A percentile compares a stretch with the other conserved stretches of the same genome.
Conservation (phyloP, 2,888 invertebrate genomes). For the Drosophila limbata region DNA sequence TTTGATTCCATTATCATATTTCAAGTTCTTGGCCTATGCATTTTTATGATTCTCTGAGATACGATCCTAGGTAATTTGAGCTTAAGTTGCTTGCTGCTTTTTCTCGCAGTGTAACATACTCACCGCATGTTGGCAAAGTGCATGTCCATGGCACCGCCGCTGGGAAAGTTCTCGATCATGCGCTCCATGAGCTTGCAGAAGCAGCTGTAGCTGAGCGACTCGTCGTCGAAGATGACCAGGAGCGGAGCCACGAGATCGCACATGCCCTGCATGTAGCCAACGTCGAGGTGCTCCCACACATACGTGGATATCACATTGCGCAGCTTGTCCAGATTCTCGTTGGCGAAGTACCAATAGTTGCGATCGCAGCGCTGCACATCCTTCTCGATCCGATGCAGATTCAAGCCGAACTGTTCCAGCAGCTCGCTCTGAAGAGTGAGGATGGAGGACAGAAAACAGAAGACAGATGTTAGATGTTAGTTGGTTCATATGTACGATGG, state of each 20-base stretch:
- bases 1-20: no score
- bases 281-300: slow-evolving; percentile 97
- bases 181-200: slow-evolving; percentile 96
- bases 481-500: background rate
- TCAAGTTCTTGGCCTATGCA: no score
- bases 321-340: slow-evolving; percentile 95
- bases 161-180: slow-evolving; percentile 96
- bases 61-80: no score
- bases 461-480: background rate
- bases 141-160: slow-evolving; percentile 97
- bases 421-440: slow-evolving; percentile 89
- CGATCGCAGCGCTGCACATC: slow-evolving; percentile 98
- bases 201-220: slow-evolving; percentile 95
- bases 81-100: no score
- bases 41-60: no score
- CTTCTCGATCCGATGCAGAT: slow-evolving; percentile 97
- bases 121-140: slow-evolving; percentile 97
- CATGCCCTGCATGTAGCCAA: slow-evolving; percentile 99
- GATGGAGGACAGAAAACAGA: no score
- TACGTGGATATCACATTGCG: slow-evolving; percentile 96
- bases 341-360: slow-evolving; percentile 96
- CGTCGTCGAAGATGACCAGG: slow-evolving; percentile 96
- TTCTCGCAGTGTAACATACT: background rate
- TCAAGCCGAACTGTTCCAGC: slow-evolving; percentile 93
- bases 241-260: slow-evolving; percentile 97